Evolutionary conservation across 2,797 vertebrate genomes (phyloP), one percentile per base, ranked within the genome.

Genomic region (Peromyscus melanophrys): DNA sequence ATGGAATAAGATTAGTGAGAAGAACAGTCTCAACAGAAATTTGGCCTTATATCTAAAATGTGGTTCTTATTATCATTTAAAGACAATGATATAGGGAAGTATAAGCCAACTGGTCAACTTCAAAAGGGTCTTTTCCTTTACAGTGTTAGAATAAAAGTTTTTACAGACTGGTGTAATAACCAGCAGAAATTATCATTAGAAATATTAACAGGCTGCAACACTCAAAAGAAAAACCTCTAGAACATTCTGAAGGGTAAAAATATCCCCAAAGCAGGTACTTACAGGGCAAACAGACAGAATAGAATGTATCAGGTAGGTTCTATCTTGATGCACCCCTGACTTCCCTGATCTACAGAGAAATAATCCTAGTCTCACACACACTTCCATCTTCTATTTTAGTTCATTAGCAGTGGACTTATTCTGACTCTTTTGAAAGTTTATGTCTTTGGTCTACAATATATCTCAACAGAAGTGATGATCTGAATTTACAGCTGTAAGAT

Each of bases 231-330:
- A 81, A 85, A n/a, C 19, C 9, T 10, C 9, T 43, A 80, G 9
- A 84, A 75, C 76, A 94, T 71, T 87, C 10, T 94, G 27, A 93
- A 84, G 17, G 40, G 80, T 69, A 90, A 87, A 97, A 94, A 69
- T 61, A 87, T 73, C 92, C 57, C 71, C 76, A 91, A 95, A 67
- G 52, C 75, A 55, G 55, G 55, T 55, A 95, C 31, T 13, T 52
- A 81, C n/a, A 75, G 31, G 31, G 40, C 4, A 31, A 78, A 76
- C 8, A 93, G 78, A 81, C 82, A 89, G 90, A 87, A 46, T 85
- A 14, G 34, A 8, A 52, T 59, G 71, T 67, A 55, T 16, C 25
- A 77, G 16, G 43, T 25, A 88, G 27, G 9, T 31, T 4, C 37
- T 71, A 49, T 61, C 4, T 2, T 73, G 40, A 92, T 29, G n/a